Conservation (phyloP, 2,888 invertebrate species). For the Plemyria rubiginata region DNA sequence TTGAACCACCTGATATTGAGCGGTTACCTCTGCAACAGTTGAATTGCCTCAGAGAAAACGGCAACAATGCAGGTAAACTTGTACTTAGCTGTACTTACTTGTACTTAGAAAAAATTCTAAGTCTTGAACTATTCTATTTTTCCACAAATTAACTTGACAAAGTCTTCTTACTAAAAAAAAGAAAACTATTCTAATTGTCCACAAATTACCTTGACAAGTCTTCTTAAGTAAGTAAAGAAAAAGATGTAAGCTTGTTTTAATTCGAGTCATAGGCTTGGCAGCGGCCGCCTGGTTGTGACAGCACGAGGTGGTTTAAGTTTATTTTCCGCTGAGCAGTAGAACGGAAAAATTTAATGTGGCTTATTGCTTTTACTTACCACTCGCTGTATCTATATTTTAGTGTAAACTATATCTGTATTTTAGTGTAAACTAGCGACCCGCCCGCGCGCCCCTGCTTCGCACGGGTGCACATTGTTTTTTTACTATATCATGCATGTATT, state of each 20-base stretch:
- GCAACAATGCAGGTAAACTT: neutral
- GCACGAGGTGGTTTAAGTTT: constrained; percentile 16
- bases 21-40: no score
- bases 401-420: no score
- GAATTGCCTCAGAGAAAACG: neutral
- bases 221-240: constrained; percentile 19
- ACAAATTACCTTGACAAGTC: constrained; percentile 10
- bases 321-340: constrained; percentile 13
- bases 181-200: constrained; percentile 3
- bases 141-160: constrained; percentile 7
- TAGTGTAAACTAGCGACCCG: no score
- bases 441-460: no score
- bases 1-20: no score
- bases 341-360: constrained; percentile 14
- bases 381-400: no score
- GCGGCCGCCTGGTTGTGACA: constrained; percentile 23
- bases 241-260: constrained; percentile 19
- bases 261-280: constrained; percentile 11
- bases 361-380: neutral
- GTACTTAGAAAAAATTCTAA: neutral
- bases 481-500: no score
- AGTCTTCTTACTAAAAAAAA: constrained; percentile 19
- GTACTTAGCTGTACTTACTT: neutral
- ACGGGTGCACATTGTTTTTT: no score
- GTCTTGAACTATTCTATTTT: neutral